Percentiles rank a stretch among this genome's conserved stretches.
These are phyloP conservation scores for Dendrolimus pini DNA, from an alignment of 2,888 invertebrate species.

Conservation along the genomic window DNA sequence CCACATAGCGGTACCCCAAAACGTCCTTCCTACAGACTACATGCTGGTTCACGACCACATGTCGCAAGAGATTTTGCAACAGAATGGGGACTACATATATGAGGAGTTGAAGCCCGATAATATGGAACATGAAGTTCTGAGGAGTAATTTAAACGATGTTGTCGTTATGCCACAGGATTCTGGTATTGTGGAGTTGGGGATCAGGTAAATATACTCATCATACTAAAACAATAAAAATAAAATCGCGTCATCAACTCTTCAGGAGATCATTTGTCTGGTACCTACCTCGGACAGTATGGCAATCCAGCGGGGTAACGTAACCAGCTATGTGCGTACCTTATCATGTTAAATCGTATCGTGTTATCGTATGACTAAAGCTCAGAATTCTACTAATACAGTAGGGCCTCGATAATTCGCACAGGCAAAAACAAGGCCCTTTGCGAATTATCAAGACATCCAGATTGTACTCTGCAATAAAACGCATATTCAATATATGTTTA, in stretches of 20 bases:
- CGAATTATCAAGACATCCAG: too few relatives aligned
- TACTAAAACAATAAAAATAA: background rate
- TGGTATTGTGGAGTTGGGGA: slow-evolving; percentile 48
- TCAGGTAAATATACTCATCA: slow-evolving; percentile 19
- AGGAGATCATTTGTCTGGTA: too few relatives aligned
- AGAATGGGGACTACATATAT: slow-evolving; percentile 61
- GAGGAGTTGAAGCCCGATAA: slow-evolving; percentile 58
- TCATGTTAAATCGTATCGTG: too few relatives aligned
- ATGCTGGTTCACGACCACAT: slow-evolving; percentile 63
- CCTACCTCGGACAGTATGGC: too few relatives aligned
- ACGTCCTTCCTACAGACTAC: slow-evolving; percentile 53
- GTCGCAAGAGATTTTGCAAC: slow-evolving; percentile 56
- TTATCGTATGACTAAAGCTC: too few relatives aligned
- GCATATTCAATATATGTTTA: too few relatives aligned
- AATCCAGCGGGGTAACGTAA: too few relatives aligned
- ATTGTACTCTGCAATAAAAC: too few relatives aligned
- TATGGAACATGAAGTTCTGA: slow-evolving; percentile 49
- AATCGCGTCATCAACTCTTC: background rate
- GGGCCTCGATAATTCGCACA: too few relatives aligned
- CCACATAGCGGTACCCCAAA: slow-evolving; percentile 54
- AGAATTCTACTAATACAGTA: too few relatives aligned
- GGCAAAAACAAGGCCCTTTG: too few relatives aligned
- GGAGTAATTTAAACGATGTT: slow-evolving; percentile 51
- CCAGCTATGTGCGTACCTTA: too few relatives aligned
- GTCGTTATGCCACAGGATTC: slow-evolving; percentile 55